These are phyloP conservation scores for Orchesellides sinensis DNA, from an alignment of 2,888 invertebrate genomes.

Conservation along the genomic window DNA sequence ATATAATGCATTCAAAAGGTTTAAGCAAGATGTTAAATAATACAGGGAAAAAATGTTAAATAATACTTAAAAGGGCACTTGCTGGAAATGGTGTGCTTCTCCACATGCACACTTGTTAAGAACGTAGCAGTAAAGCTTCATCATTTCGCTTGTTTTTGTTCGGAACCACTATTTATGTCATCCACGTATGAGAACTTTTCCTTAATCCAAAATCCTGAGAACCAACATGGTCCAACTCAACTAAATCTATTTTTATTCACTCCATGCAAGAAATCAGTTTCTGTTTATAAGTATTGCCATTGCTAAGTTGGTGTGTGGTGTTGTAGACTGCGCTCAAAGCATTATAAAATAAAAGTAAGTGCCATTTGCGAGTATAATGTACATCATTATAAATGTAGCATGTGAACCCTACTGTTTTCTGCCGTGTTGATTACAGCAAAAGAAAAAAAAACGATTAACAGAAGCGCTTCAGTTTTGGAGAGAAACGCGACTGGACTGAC, in stretches of 20 bases:
- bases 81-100: background rate
- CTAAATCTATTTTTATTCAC: too few relatives aligned
- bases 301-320: too few relatives aligned
- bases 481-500: conserved; percentile 30
- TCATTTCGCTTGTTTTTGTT: too few relatives aligned
- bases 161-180: conserved; percentile 3
- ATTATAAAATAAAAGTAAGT: too few relatives aligned
- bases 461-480: conserved; percentile 16
- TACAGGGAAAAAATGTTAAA: conserved; percentile 6
- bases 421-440: background rate
- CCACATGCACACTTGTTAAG: background rate
- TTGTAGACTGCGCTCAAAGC: too few relatives aligned
- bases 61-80: conserved; percentile 11
- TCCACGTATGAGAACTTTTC: background rate
- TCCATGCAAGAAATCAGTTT: too few relatives aligned
- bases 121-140: too few relatives aligned
- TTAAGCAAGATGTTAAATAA: background rate
- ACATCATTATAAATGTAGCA: too few relatives aligned
- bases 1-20: background rate
- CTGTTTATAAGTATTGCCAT: too few relatives aligned
- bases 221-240: background rate
- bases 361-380: too few relatives aligned
- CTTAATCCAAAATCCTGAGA: background rate
- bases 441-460: conserved; percentile 10
- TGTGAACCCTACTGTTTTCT: background rate